Conservation (phyloP, 2,888 invertebrate species). For the Aphodius granarius region DNA sequence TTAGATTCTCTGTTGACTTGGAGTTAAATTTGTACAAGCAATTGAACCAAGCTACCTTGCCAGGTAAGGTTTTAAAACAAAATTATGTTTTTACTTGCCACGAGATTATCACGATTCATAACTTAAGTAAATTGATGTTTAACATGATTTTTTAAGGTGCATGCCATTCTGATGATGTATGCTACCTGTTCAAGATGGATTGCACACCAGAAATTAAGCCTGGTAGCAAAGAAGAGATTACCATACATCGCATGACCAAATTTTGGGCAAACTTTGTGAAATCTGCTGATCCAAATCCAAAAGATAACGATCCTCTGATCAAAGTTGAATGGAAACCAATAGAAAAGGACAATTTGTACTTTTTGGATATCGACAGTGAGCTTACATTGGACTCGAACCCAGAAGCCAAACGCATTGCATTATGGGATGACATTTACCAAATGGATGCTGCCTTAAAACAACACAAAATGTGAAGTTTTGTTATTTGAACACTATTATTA, state of each 20-base stretch:
- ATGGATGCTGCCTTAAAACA: conserved; percentile 33
- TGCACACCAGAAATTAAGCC: conserved; percentile 33
- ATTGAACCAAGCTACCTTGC: conserved; percentile 33
- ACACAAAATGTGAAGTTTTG: conserved; percentile 3
- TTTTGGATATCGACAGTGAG: conserved; percentile 33
- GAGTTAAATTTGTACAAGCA: conserved; percentile 35
- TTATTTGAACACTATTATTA: not conserved
- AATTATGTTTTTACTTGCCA: not conserved
- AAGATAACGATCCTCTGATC: conserved; percentile 25
- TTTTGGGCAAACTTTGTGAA: conserved; percentile 45
- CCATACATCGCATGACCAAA: conserved; percentile 37
- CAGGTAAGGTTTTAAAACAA: conserved; percentile 32
- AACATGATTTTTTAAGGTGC: conserved; percentile 31
- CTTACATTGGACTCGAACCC: conserved; percentile 27
- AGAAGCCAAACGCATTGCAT: conserved; percentile 34
- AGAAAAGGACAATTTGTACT: conserved; percentile 28
- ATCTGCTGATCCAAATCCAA: conserved; percentile 32
- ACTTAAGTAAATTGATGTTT: no score
- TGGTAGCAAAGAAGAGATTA: conserved; percentile 39
- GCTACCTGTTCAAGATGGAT: conserved; percentile 38
- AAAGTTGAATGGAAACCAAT: conserved; percentile 34
- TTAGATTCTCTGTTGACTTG: conserved; percentile 41
- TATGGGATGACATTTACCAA: conserved; percentile 34
- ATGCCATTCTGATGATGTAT: conserved; percentile 38
- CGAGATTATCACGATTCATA: no score